phyloP scores from a whole-genome alignment of 2,113 vertebrate genomes.

The Heterotis niloticus region DNA sequence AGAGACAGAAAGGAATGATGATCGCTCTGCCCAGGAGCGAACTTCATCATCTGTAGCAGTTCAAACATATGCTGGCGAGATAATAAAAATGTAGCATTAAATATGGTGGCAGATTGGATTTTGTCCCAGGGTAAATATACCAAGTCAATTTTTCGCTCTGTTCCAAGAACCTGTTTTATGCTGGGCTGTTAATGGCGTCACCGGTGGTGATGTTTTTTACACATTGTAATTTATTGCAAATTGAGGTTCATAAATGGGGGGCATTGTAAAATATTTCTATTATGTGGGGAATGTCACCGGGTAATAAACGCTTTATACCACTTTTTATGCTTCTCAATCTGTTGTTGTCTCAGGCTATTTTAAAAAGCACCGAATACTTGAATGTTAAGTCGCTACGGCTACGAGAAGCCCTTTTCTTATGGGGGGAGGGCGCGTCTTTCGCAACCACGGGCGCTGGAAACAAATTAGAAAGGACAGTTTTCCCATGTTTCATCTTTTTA shows the following conservation, averaged over 20 bases:
- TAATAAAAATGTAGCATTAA: conserved; percentile 92
- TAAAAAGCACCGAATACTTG: conserved; percentile 51
- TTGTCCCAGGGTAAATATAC: conserved; percentile 85
- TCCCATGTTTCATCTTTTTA: conserved; percentile 1
- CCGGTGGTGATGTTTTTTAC: conserved; percentile 79
- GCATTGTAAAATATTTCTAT: conserved; percentile 75
- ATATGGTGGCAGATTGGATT: conserved; percentile 88
- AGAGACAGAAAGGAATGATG: conserved; percentile 72
- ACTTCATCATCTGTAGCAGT: conserved; percentile 83
- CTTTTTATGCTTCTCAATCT: conserved; percentile 68
- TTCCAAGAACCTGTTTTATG: conserved; percentile 85
- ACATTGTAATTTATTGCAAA: conserved; percentile 76
- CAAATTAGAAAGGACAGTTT: too few species aligned
- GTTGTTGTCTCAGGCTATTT: conserved; percentile 65
- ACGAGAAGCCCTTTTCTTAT: conserved; percentile 44
- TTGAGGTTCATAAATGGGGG: conserved; percentile 69
- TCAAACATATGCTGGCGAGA: conserved; percentile 89
- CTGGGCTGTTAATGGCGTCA: conserved; percentile 78
- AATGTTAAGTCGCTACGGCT: conserved; percentile 40
- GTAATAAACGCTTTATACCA: conserved; percentile 70
- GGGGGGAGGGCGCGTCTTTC: conserved; percentile 26
- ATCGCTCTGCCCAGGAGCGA: conserved; percentile 87
- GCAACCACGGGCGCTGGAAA: too few species aligned
- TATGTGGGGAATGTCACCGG: conserved; percentile 70
- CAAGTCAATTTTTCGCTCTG: conserved; percentile 74